These are phyloP conservation scores for Montipora sp. DNA, from an alignment of 64 coral and sea anemone species.

Conservation along the genomic window DNA sequence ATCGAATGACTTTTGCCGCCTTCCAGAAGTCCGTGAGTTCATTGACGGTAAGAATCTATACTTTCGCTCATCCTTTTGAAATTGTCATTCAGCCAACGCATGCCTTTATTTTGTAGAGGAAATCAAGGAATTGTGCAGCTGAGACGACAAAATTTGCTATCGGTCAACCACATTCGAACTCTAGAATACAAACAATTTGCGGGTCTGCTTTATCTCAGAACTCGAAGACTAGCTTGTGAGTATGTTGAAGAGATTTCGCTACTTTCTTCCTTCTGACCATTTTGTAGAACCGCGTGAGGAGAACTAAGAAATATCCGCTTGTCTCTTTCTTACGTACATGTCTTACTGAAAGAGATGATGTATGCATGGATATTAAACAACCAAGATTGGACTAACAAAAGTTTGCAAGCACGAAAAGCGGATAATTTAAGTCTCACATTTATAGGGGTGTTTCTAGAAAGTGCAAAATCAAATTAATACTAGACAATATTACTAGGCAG, in stretches of 20 bases:
- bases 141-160: background rate
- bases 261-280: no score
- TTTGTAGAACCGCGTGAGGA: no score
- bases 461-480: no score
- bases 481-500: no score
- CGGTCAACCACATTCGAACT: background rate
- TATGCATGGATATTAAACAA: no score
- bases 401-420: no score
- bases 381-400: no score
- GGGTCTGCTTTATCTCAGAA: constrained; percentile 31
- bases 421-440: no score
- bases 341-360: no score
- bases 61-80: background rate
- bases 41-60: constrained; percentile 47
- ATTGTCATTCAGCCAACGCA: background rate
- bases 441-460: no score
- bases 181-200: constrained; percentile 13
- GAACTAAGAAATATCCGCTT: no score
- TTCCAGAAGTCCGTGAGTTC: constrained; percentile 5
- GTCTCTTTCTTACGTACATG: no score
- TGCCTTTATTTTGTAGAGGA: background rate
- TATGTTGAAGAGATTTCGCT: background rate
- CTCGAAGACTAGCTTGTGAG: constrained; percentile 69
- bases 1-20: background rate
- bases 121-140: constrained; percentile 8